Evolutionary conservation across 2,888 invertebrate genomes (phyloP).

Genomic region (Hermaeophaga mercurialis): DNA sequence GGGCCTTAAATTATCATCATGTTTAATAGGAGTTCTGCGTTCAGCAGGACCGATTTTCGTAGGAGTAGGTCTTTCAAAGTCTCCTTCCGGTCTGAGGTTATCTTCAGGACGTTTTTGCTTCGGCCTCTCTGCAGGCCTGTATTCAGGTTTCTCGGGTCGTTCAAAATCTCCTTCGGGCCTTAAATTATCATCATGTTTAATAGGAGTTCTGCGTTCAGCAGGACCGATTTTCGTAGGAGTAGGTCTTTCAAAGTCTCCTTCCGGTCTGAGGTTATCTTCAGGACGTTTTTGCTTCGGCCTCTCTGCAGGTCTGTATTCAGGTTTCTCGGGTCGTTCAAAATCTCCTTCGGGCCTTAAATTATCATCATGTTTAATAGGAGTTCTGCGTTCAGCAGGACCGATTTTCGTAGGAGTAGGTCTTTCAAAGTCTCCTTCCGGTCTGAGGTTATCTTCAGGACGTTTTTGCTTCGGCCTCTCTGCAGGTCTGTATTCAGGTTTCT

Average conservation of each 20-base stretch:
- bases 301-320: slow-evolving; percentile 56
- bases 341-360: slow-evolving; percentile 58
- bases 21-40: slow-evolving; percentile 60
- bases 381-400: slow-evolving; percentile 56
- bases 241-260: slow-evolving; percentile 53
- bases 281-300: slow-evolving; percentile 54
- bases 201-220: slow-evolving; percentile 58
- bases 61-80: slow-evolving; percentile 55
- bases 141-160: slow-evolving; percentile 54
- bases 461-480: slow-evolving; percentile 58
- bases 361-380: slow-evolving; percentile 56
- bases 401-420: slow-evolving; percentile 51
- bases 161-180: slow-evolving; percentile 61
- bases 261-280: slow-evolving; percentile 61
- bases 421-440: slow-evolving; percentile 59
- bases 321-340: slow-evolving; percentile 58
- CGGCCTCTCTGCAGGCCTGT: slow-evolving; percentile 55
- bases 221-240: slow-evolving; percentile 59
- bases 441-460: slow-evolving; percentile 59
- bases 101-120: slow-evolving; percentile 60
- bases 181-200: slow-evolving; percentile 61
- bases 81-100: slow-evolving; percentile 60
- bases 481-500: slow-evolving; percentile 55
- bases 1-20: slow-evolving; percentile 65
- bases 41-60: slow-evolving; percentile 51